Conservation (phyloP, 1,140 invertebrate genomes). For the Zophobas atratus region DNA sequence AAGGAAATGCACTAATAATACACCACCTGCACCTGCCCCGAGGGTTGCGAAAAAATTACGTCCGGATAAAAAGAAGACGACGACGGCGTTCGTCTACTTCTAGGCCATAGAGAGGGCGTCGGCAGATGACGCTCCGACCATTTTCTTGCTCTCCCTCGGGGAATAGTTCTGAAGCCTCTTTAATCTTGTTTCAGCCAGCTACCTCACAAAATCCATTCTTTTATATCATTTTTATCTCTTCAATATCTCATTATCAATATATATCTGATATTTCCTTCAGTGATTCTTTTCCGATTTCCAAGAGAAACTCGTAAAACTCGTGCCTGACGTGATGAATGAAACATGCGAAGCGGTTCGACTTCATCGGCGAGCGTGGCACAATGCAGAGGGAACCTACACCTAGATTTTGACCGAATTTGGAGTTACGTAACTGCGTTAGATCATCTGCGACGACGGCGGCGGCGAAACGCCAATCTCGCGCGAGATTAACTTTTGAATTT, state of each 20-base stretch:
- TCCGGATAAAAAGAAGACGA: slow-evolving; percentile 8
- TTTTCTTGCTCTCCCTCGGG: slow-evolving; percentile 31
- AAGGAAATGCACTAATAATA: slow-evolving; percentile 55
- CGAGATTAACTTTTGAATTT: slow-evolving; percentile 54
- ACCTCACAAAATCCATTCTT: slow-evolving; percentile 57
- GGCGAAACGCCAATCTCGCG: slow-evolving; percentile 39
- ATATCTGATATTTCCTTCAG: slow-evolving; percentile 52
- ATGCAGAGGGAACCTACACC: neutral
- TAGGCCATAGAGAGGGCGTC: slow-evolving; percentile 17
- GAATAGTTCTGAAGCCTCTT: slow-evolving; percentile 52
- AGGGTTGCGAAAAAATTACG: slow-evolving; percentile 16
- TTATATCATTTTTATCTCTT: slow-evolving; percentile 59
- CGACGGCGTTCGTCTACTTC: slow-evolving; percentile 22
- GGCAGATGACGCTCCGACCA: slow-evolving; percentile 26
- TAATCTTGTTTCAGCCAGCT: slow-evolving; percentile 54
- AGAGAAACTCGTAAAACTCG: slow-evolving; percentile 49
- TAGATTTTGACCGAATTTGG: slow-evolving; percentile 3
- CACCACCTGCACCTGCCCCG: slow-evolving; percentile 22
- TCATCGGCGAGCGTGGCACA: neutral
- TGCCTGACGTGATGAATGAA: slow-evolving; percentile 43
- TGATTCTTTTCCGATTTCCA: slow-evolving; percentile 41
- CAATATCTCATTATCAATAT: slow-evolving; percentile 58
- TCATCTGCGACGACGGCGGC: neutral
- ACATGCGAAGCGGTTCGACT: slow-evolving; percentile 18
- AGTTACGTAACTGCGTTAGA: slow-evolving; percentile 14